Evolutionary conservation across 2,113 vertebrate species (phyloP).

Genomic region (Rhinichthys klamathensis): DNA sequence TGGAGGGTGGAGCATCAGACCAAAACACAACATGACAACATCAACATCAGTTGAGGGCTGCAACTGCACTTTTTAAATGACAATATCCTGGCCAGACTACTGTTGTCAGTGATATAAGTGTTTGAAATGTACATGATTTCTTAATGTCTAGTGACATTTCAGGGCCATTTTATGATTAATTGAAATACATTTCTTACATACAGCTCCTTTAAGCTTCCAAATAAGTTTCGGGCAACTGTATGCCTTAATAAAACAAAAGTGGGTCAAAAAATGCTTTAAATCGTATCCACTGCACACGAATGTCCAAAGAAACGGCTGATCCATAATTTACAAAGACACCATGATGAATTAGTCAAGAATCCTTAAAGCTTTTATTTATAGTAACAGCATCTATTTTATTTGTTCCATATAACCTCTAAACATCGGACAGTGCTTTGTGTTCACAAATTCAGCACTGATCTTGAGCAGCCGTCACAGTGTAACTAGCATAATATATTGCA

Average conservation of each 20-base stretch:
- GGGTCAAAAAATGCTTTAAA: not conserved
- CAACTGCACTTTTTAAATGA: too few species aligned
- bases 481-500: constrained; percentile 18
- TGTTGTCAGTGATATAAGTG: too few species aligned
- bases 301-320: not conserved
- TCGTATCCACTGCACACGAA: not conserved
- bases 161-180: too few species aligned
- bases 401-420: not conserved
- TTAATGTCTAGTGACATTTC: too few species aligned
- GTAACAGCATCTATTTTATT: not conserved
- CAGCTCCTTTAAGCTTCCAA: too few species aligned
- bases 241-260: not conserved
- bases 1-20: too few species aligned
- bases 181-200: too few species aligned
- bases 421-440: not conserved
- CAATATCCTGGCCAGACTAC: too few species aligned
- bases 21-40: too few species aligned
- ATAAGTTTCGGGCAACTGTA: too few species aligned
- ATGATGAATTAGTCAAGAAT: not conserved
- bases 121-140: too few species aligned
- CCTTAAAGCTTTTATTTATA: not conserved
- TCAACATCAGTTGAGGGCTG: too few species aligned
- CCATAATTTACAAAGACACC: not conserved
- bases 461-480: not conserved
- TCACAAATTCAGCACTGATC: not conserved